Evolutionary conservation across 2,797 vertebrate species (phyloP).

Genomic region (Myiotriccus ornatus): DNA sequence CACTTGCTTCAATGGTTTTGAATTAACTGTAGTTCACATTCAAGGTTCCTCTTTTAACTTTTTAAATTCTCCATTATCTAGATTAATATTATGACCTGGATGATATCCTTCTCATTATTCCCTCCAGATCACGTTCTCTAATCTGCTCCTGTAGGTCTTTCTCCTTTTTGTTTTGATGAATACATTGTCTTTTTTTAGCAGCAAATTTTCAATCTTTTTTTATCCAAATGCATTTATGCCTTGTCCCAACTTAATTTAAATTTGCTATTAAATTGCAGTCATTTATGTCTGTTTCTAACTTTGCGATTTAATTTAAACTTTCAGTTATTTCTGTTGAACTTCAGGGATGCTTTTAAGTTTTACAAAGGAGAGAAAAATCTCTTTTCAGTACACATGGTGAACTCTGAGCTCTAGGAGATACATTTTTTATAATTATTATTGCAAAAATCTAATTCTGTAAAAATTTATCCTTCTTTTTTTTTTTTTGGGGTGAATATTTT

Average conservation of each 20-base stretch:
- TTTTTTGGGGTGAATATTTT: conserved; percentile 7
- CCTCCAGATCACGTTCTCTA: not conserved
- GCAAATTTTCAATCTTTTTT: not conserved
- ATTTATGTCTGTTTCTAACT: not conserved
- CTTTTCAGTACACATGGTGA: not conserved
- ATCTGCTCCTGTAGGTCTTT: not conserved
- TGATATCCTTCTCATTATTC: not conserved
- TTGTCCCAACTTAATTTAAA: conserved; percentile 27
- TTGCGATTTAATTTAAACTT: not conserved
- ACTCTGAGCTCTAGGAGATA: not conserved
- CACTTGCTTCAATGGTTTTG: conserved; percentile 13
- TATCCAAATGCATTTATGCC: not conserved
- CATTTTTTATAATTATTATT: not conserved
- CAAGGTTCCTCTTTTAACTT: conserved; percentile 53
- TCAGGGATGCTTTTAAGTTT: conserved; percentile 24
- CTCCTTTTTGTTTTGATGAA: not conserved
- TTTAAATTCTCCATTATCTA: conserved; percentile 44
- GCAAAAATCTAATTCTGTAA: not conserved
- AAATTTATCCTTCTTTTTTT: not conserved
- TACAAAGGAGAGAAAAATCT: not conserved
- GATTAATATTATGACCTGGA: conserved; percentile 51
- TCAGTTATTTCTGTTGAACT: not conserved
- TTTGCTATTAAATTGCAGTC: not conserved
- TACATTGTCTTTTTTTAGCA: not conserved
- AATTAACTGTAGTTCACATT: conserved; percentile 64